These are phyloP conservation scores for Mallotus villosus DNA, from an alignment of 2,797 vertebrate species.

Conservation along the genomic window DNA sequence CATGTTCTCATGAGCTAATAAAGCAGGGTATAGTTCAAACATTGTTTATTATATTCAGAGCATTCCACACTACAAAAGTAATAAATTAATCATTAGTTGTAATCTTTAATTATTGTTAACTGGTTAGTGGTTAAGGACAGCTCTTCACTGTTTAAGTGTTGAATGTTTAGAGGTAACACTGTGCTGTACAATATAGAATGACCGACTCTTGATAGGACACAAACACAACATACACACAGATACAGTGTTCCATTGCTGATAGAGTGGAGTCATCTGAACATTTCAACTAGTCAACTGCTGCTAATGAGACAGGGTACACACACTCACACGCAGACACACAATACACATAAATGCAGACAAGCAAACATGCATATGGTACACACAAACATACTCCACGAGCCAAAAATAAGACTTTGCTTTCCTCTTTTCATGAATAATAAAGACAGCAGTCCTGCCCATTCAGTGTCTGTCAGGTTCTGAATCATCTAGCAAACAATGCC, in stretches of 20 bases:
- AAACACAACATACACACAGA: no score
- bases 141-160: not conserved
- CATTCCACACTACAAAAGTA: no score
- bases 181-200: slow-evolving; percentile 22
- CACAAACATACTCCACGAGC: slow-evolving; percentile 20
- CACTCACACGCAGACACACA: slow-evolving; percentile 24
- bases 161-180: slow-evolving; percentile 35
- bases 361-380: not conserved
- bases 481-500: slow-evolving; percentile 58
- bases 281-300: slow-evolving; percentile 47
- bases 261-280: slow-evolving; percentile 55
- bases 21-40: no score
- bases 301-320: slow-evolving; percentile 40
- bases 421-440: slow-evolving; percentile 49
- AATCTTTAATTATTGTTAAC: no score
- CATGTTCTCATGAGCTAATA: no score
- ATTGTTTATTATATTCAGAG: no score
- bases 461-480: slow-evolving; percentile 39
- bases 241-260: not conserved
- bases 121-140: no score
- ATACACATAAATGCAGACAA: slow-evolving; percentile 25
- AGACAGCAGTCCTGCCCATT: no score
- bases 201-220: slow-evolving; percentile 13
- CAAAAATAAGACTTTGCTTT: no score
- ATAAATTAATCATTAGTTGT: no score